These are phyloP conservation scores for Phanerotoma sp. DNA, from an alignment of 2,888 invertebrate genomes.

Conservation along the genomic window DNA sequence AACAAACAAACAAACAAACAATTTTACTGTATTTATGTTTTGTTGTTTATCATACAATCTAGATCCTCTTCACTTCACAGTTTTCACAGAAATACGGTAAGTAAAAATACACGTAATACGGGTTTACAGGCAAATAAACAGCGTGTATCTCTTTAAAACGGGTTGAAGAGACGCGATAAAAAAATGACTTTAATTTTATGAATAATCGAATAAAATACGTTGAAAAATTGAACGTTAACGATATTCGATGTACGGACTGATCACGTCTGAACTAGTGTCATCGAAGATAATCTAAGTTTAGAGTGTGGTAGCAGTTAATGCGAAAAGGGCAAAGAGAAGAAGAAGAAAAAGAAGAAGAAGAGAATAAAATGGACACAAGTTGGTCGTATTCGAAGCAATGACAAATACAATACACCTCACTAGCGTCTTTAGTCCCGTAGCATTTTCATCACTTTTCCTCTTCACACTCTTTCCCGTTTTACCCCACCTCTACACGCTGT, in stretches of 20 bases:
- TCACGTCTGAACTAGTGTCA: conserved; percentile 30
- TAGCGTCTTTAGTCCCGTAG: conserved; percentile 5
- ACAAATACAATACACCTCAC: conserved; percentile 28
- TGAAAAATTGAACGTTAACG: too few relatives aligned
- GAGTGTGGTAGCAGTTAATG: conserved; percentile 19
- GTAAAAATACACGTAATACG: too few relatives aligned
- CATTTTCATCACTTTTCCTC: conserved; percentile 17
- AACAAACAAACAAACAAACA: conserved; percentile 5
- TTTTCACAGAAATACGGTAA: conserved; percentile 5
- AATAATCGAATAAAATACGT: too few relatives aligned
- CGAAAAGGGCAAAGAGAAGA: neutral
- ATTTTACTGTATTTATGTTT: neutral
- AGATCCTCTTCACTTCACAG: too few relatives aligned
- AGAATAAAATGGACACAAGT: conserved; percentile 13
- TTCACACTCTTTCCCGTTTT: neutral
- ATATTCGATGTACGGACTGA: conserved; percentile 21
- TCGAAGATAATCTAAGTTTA: conserved; percentile 33
- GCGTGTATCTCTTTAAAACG: too few relatives aligned
- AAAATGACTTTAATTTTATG: neutral
- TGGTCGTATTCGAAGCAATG: conserved; percentile 21
- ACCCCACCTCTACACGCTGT: too few relatives aligned
- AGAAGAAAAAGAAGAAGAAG: neutral
- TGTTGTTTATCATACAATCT: neutral
- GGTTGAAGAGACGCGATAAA: too few relatives aligned
- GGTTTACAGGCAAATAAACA: too few relatives aligned